phyloP scores from a whole-genome alignment of 2,113 vertebrate species.

The human region GRCh38 chr14:93917501-93918000 shows the following conservation, averaged over 20 bases:
- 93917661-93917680: not conserved
- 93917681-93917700: not conserved
- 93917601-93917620: not conserved
- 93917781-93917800: not conserved
- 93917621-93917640: not conserved
- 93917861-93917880: not conserved
- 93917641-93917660: not conserved
- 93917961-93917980: fast-evolving
- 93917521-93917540: not conserved
- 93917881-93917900: not conserved
- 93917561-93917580: not conserved
- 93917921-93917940: fast-evolving
- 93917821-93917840: fast-evolving
- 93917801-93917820: not conserved
- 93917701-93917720: not conserved
- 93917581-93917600: not conserved
- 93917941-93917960: not conserved
- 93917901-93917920: fast-evolving
- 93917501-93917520: not conserved
- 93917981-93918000: not conserved
- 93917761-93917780: too few species aligned
- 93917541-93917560: not conserved
- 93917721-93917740: fast-evolving
- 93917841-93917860: not conserved
- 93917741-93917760: not conserved